These are phyloP conservation scores for Theristicus caerulescens DNA, from an alignment of 2,113 vertebrate species.

Conservation along the genomic window DNA sequence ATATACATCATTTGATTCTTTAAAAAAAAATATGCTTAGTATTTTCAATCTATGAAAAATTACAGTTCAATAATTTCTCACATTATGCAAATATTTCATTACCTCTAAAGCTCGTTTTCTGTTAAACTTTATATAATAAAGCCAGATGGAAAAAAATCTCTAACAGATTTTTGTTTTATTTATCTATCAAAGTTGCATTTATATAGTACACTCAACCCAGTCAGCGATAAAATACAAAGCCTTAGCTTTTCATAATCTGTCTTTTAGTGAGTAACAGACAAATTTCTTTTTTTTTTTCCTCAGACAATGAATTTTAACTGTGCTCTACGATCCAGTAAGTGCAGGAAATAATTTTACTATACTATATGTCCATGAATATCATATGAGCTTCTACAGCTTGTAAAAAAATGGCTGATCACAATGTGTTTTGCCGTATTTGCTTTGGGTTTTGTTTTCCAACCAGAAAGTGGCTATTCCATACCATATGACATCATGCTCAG, in stretches of 20 bases:
- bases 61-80: not conserved
- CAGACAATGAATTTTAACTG: not conserved
- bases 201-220: not conserved
- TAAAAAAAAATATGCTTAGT: not conserved
- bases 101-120: not conserved
- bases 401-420: not conserved
- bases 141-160: not conserved
- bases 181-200: not conserved
- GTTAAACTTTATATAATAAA: not conserved
- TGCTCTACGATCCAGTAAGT: not conserved
- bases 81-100: not conserved
- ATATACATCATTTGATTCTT: not conserved
- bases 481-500: too few species aligned
- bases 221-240: not conserved
- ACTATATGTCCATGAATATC: not conserved
- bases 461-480: not conserved
- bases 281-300: not conserved
- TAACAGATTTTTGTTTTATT: not conserved
- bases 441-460: not conserved
- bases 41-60: not conserved
- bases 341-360: not conserved
- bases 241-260: not conserved
- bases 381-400: not conserved
- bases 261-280: not conserved
- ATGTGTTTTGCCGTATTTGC: not conserved